These are phyloP conservation scores for Adrianichthys oophorus DNA, from an alignment of 2,797 vertebrate genomes.

Conservation along the genomic window DNA sequence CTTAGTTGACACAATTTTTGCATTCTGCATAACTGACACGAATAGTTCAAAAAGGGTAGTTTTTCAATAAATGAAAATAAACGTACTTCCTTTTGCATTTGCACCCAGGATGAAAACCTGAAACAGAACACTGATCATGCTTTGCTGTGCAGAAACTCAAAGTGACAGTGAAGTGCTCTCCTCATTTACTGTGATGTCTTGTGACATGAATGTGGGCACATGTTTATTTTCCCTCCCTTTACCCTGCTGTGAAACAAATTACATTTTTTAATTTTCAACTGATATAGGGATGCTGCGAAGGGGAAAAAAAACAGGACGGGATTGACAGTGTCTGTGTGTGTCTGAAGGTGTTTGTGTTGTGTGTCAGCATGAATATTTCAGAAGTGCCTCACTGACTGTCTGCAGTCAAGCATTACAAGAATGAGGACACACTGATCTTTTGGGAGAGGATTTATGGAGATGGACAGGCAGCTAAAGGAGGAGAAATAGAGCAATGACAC, in stretches of 20 bases:
- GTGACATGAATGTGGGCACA: background rate
- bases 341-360: conserved; percentile 42
- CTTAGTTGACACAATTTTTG: too few species aligned
- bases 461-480: conserved; percentile 5
- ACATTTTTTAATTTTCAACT: conserved; percentile 50
- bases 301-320: conserved; percentile 22
- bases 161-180: background rate
- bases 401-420: conserved; percentile 54
- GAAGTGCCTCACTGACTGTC: conserved; percentile 46
- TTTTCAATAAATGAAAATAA: background rate
- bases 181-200: background rate
- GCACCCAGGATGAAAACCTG: background rate
- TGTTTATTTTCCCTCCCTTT: conserved; percentile 15
- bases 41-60: background rate
- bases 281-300: conserved; percentile 37
- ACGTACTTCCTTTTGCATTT: background rate
- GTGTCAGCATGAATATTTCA: conserved; percentile 67
- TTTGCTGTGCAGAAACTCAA: background rate
- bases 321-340: conserved; percentile 30
- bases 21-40: background rate
- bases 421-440: conserved; percentile 56
- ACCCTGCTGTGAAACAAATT: conserved; percentile 40
- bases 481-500: background rate
- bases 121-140: conserved; percentile 3
- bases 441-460: conserved; percentile 21